Evolutionary conservation across 2,888 invertebrate genomes (phyloP).

Genomic region (Gasteruption jaculator): DNA sequence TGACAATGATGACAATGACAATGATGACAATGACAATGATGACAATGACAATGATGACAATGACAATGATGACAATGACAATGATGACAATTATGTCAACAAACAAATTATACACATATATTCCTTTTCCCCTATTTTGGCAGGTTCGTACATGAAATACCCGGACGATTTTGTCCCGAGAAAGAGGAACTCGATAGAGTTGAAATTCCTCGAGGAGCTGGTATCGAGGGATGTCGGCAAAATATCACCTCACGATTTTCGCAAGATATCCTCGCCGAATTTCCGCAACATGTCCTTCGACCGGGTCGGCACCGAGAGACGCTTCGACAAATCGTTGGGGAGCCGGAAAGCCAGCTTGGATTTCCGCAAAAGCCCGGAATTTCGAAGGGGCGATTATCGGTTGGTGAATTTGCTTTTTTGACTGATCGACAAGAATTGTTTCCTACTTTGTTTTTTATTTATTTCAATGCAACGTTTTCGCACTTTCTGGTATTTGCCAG

Average conservation of each 20-base stretch:
- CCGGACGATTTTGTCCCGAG: slow-evolving; percentile 45
- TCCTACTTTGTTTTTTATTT: neutral
- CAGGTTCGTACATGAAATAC: slow-evolving; percentile 41
- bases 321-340: slow-evolving; percentile 37
- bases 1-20: too few relatives aligned
- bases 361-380: slow-evolving; percentile 45
- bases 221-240: slow-evolving; percentile 33
- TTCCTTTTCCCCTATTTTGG: slow-evolving; percentile 9
- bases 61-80: too few relatives aligned
- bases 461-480: neutral
- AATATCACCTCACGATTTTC: slow-evolving; percentile 42
- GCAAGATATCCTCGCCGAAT: slow-evolving; percentile 42
- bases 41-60: too few relatives aligned
- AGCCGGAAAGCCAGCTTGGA: slow-evolving; percentile 46
- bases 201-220: slow-evolving; percentile 41
- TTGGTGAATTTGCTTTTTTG: slow-evolving; percentile 19
- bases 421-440: slow-evolving; percentile 1
- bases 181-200: slow-evolving; percentile 45
- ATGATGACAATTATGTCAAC: too few relatives aligned
- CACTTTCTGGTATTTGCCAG: slow-evolving; percentile 23
- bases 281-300: slow-evolving; percentile 48
- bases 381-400: slow-evolving; percentile 45
- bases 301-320: slow-evolving; percentile 39
- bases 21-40: too few relatives aligned
- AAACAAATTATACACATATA: too few relatives aligned